Evolutionary conservation across 1,140 invertebrate genomes (phyloP), one percentile per base, ranked within the genome.

Genomic region (Nixonia krombeini): DNA sequence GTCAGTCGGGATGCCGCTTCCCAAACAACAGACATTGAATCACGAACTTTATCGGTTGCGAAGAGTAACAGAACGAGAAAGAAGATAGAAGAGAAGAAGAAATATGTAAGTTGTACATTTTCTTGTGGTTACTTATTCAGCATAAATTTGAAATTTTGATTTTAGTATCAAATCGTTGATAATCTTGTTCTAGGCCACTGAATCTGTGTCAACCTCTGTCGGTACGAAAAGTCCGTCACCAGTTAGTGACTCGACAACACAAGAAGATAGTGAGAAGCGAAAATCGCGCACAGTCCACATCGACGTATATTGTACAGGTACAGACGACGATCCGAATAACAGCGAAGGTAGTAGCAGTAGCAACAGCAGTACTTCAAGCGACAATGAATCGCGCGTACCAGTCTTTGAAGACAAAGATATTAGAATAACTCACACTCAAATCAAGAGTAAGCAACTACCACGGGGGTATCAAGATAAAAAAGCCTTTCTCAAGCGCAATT

Each of bases 241-340:
- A 12, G 35, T 64, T 10, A 70, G 71, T 1, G 74, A 78, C 7
- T 70, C 74, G 3, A n/a, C n/a, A n/a, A n/a, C n/a, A n/a, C n/a
- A n/a, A n/a, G n/a, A n/a, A n/a, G n/a, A n/a, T 78, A 66, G 66
- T 17, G 61, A 82, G 0, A 86, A 86, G 51, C 88, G 87, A 56
- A 89, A 90, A 67, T 89, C 90, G 1, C 83, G 91, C 42, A 92
- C 91, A 0, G 91, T 92, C 9, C 91, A 92, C 69, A 92, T 92
- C 28, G 91, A 93, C 79, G 91, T 92, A 2, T 92, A 92, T 65
- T 92, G 91, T 71, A 92, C 90, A 0, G 90, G 89, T 1, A 90
- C 90, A 1, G 91, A 91, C 59, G 84, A 86, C n/a, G 89, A 89
- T 28, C 83, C 81, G 5, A 85, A 84, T 45, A 72, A 74, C 8